Conservation (phyloP, 1,140 invertebrate species). For the Dendrolimus kikuchii region DNA sequence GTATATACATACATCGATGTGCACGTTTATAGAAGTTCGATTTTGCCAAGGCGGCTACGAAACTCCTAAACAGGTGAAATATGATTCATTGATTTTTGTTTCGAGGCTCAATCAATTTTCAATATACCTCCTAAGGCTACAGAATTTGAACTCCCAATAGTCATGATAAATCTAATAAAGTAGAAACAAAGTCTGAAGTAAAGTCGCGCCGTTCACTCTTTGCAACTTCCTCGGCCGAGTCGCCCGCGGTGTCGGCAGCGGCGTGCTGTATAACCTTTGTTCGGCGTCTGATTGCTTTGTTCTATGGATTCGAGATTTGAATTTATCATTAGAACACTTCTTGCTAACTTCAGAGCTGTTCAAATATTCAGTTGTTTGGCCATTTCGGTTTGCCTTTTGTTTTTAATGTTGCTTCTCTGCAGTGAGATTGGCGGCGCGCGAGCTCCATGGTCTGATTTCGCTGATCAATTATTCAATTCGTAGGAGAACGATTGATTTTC, state of each 20-base stretch:
- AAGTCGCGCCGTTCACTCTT: constrained; percentile 23
- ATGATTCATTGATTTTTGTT: too few relatives aligned
- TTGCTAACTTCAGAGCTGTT: constrained; percentile 22
- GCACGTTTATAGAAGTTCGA: too few relatives aligned
- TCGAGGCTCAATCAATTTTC: too few relatives aligned
- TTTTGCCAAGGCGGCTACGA: too few relatives aligned
- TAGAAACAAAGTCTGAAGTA: constrained; percentile 10
- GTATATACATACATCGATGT: too few relatives aligned
- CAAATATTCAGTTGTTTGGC: constrained; percentile 27
- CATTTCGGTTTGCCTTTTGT: constrained; percentile 10
- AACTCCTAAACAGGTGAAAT: too few relatives aligned
- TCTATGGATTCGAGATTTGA: constrained; percentile 47
- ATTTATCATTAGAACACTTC: constrained; percentile 57
- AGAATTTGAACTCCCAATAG: too few relatives aligned
- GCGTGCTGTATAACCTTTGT: constrained; percentile 39
- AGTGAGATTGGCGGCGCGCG: too few relatives aligned
- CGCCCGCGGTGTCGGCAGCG: constrained; percentile 5
- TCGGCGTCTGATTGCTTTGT: constrained; percentile 51
- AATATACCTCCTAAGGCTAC: too few relatives aligned
- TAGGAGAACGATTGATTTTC: too few relatives aligned
- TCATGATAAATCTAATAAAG: constrained; percentile 15
- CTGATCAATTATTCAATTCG: too few relatives aligned
- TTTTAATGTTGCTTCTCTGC: constrained; percentile 8
- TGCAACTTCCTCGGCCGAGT: constrained; percentile 25
- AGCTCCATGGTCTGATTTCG: too few relatives aligned